Conservation (phyloP, 2,888 invertebrate genomes). For the Agrypnus murinus region DNA sequence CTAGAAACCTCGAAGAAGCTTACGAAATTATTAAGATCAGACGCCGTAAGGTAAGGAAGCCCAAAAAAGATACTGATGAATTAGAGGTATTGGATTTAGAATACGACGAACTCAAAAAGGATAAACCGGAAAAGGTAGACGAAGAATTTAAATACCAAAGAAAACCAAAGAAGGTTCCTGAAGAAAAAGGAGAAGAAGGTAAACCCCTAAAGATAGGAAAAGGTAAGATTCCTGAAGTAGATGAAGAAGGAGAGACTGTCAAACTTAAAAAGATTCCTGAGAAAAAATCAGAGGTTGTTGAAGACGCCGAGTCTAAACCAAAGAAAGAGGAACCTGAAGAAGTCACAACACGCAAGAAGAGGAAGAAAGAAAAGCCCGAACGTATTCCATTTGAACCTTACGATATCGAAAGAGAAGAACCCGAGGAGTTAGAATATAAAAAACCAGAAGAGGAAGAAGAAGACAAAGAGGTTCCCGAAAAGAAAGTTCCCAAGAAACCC, state of each 20-base stretch:
- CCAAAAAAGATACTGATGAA: slow-evolving; percentile 74
- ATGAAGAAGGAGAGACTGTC: slow-evolving; percentile 63
- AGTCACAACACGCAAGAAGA: slow-evolving; percentile 59
- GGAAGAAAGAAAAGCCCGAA: slow-evolving; percentile 69
- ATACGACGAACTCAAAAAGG: slow-evolving; percentile 69
- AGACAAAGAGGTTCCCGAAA: slow-evolving; percentile 67
- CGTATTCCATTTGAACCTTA: slow-evolving; percentile 65
- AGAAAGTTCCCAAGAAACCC: slow-evolving; percentile 65
- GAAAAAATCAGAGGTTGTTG: slow-evolving; percentile 64
- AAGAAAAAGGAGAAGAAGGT: slow-evolving; percentile 66
- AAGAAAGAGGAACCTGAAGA: slow-evolving; percentile 56
- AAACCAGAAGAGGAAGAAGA: slow-evolving; percentile 66
- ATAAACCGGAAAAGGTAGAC: slow-evolving; percentile 63
- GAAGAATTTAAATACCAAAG: slow-evolving; percentile 60
- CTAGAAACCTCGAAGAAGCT: slow-evolving; percentile 79
- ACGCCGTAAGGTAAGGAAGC: slow-evolving; percentile 70
- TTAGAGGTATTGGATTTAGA: slow-evolving; percentile 63
- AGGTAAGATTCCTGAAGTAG: slow-evolving; percentile 69
- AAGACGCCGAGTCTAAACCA: slow-evolving; percentile 60
- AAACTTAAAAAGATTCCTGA: slow-evolving; percentile 69
- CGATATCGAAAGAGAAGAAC: slow-evolving; percentile 65
- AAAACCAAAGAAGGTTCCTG: slow-evolving; percentile 58
- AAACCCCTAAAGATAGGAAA: slow-evolving; percentile 69
- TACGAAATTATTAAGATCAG: slow-evolving; percentile 75
- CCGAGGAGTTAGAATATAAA: slow-evolving; percentile 65